A percentile compares a stretch with the other conserved stretches of the same genome.
Evolutionary conservation across 2,113 vertebrate genomes (phyloP).

Genomic region (Haemorhous mexicanus): DNA sequence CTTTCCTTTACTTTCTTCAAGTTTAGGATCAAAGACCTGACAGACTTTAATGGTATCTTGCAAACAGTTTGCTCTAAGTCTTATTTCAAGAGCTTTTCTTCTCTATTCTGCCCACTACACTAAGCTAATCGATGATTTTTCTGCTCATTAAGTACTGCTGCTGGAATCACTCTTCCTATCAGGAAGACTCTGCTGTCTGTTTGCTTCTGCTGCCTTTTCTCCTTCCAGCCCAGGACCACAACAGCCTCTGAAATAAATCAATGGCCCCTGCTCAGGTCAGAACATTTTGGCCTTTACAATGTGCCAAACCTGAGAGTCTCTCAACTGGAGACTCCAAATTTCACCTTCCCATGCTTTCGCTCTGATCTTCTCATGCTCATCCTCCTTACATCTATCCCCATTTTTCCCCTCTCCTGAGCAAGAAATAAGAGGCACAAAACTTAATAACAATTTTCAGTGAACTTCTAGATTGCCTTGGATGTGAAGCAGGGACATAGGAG

Average conservation of each 20-base stretch:
- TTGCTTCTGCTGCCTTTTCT: neutral
- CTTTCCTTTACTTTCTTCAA: neutral
- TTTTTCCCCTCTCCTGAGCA: neutral
- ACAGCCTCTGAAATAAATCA: neutral
- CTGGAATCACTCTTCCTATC: neutral
- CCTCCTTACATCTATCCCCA: neutral
- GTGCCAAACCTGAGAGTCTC: neutral
- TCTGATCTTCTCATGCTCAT: neutral
- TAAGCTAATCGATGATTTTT: neutral
- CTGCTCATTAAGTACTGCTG: neutral
- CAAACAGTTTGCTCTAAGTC: neutral
- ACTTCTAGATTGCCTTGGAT: neutral
- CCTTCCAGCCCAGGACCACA: neutral
- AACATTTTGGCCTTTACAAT: neutral
- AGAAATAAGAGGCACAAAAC: neutral
- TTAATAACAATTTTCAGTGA: neutral
- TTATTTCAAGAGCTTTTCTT: neutral
- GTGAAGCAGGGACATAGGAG: neutral
- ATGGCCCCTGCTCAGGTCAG: neutral
- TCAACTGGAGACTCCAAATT: neutral
- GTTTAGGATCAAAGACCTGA: neutral
- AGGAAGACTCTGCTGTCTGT: neutral
- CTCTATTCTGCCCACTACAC: neutral
- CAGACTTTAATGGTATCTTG: neutral
- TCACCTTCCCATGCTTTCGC: rapidly evolving